These are phyloP conservation scores for Sebastiscus albofasciatus DNA, from an alignment of 2,797 vertebrate species.

Conservation along the genomic window DNA sequence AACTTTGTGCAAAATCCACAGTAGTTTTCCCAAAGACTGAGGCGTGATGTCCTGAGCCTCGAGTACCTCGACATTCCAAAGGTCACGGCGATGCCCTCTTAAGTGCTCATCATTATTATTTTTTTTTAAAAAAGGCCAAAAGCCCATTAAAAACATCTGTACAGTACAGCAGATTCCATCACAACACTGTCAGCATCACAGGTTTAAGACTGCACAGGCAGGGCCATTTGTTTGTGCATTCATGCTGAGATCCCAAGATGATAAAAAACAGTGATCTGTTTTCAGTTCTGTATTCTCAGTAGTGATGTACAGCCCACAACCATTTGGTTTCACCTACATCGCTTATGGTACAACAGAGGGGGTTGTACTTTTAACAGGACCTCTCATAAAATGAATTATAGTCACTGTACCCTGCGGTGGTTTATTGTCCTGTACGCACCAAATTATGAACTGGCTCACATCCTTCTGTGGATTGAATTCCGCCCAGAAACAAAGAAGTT, in stretches of 20 bases:
- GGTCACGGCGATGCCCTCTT: slow-evolving; percentile 19
- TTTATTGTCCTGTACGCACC: neutral
- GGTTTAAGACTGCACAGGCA: neutral
- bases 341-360: neutral
- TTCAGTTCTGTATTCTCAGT: slow-evolving; percentile 28
- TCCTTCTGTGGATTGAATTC: neutral
- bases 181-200: slow-evolving; percentile 26
- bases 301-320: neutral
- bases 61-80: neutral
- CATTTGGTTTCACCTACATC: neutral
- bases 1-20: slow-evolving; percentile 66
- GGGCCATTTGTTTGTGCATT: neutral
- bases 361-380: neutral
- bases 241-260: neutral
- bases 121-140: neutral
- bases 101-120: slow-evolving; percentile 25
- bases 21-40: slow-evolving; percentile 49
- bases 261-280: neutral
- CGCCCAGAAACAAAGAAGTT: neutral
- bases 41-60: slow-evolving; percentile 32
- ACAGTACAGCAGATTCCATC: slow-evolving; percentile 36
- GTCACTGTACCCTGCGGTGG: neutral
- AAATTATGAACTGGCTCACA: neutral
- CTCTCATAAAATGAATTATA: neutral
- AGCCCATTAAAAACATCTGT: slow-evolving; percentile 14